A percentile compares a stretch with the other conserved stretches of the same genome.
These are phyloP conservation scores for Rhinophrynus dorsalis DNA, from an alignment of 2,797 vertebrate species.

Conservation along the genomic window DNA sequence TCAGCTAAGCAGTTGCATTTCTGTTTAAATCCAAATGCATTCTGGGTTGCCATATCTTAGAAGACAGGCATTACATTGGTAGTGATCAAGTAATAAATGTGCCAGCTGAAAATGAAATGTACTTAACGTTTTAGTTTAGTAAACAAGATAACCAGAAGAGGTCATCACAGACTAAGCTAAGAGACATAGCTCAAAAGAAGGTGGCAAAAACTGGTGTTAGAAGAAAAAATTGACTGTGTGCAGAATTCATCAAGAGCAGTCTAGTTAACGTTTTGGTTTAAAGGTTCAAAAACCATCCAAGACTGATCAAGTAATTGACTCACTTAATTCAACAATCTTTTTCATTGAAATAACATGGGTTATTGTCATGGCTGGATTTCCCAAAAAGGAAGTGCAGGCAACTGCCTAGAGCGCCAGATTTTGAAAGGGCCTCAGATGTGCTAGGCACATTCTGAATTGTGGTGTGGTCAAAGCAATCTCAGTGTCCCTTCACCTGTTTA, in stretches of 20 bases:
- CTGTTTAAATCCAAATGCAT: too few species aligned
- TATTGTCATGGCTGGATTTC: too few species aligned
- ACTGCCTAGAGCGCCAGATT: too few species aligned
- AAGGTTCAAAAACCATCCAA: slow-evolving; percentile 10
- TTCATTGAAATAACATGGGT: not conserved
- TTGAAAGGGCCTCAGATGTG: too few species aligned
- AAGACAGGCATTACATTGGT: too few species aligned
- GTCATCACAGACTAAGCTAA: slow-evolving; percentile 38
- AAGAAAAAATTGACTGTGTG: slow-evolving; percentile 19
- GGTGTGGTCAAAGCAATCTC: too few species aligned
- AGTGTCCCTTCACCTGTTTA: too few species aligned
- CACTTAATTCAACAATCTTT: slow-evolving; percentile 14
- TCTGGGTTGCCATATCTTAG: too few species aligned
- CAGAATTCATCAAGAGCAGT: slow-evolving; percentile 3
- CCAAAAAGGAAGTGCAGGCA: too few species aligned
- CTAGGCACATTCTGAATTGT: too few species aligned
- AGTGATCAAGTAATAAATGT: too few species aligned
- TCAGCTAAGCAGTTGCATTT: too few species aligned
- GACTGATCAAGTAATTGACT: slow-evolving; percentile 26
- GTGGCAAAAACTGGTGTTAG: not conserved
- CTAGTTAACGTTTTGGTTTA: slow-evolving; percentile 34
- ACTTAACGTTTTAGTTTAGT: not conserved
- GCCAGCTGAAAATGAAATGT: not conserved
- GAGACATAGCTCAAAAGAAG: not conserved
- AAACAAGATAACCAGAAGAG: slow-evolving; percentile 31